Conservation (phyloP, 2,888 invertebrate species). For the Scotopteryx bipunctaria region DNA sequence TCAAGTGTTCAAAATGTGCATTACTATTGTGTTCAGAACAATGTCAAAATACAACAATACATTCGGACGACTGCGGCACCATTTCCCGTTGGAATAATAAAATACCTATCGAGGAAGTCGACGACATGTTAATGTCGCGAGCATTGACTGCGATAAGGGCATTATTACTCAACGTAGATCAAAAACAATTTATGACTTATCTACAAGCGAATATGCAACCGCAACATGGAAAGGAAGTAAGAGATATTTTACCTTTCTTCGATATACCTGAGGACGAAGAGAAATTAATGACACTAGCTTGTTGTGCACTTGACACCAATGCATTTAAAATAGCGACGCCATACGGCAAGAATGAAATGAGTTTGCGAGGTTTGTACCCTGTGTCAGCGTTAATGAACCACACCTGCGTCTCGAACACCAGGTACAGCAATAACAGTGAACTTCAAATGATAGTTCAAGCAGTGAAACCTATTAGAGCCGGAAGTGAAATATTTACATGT, state of each 20-base stretch:
- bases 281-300: conserved; percentile 82
- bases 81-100: conserved; percentile 83
- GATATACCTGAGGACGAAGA: conserved; percentile 82
- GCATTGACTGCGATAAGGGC: conserved; percentile 69
- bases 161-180: conserved; percentile 66
- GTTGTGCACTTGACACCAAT: conserved; percentile 86
- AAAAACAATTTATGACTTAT: conserved; percentile 75
- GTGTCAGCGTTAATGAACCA: conserved; percentile 88
- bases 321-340: conserved; percentile 85
- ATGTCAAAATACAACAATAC: conserved; percentile 84
- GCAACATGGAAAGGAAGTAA: conserved; percentile 84
- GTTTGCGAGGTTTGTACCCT: conserved; percentile 86
- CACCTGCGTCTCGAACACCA: conserved; percentile 86
- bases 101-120: conserved; percentile 67
- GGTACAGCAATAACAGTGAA: conserved; percentile 83
- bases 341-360: conserved; percentile 73
- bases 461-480: conserved; percentile 81
- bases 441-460: conserved; percentile 85
- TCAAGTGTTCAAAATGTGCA: conserved; percentile 86
- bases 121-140: conserved; percentile 62
- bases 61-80: conserved; percentile 86
- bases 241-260: conserved; percentile 74
- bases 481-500: conserved; percentile 85
- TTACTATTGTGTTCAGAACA: conserved; percentile 86
- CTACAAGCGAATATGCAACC: conserved; percentile 81